These are phyloP conservation scores for Acrobasis consociella DNA, from an alignment of 2,888 invertebrate species.

Conservation along the genomic window DNA sequence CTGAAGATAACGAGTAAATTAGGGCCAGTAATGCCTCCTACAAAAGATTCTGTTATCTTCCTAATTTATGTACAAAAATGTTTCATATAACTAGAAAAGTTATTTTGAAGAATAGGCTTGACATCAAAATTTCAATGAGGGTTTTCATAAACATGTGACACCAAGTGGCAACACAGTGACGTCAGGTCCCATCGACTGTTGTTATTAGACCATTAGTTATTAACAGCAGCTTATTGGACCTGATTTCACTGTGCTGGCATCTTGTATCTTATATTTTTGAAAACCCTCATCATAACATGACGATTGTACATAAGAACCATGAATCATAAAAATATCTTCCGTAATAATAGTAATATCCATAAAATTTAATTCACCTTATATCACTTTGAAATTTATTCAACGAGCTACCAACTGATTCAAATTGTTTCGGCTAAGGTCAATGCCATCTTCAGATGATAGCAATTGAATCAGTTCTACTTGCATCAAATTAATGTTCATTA, in stretches of 20 bases:
- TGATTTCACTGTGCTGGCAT: too few relatives aligned
- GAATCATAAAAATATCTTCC: not conserved
- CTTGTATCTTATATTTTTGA: too few relatives aligned
- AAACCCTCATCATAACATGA: not conserved
- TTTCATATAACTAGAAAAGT: too few relatives aligned
- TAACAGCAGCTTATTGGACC: too few relatives aligned
- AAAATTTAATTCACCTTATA: conserved; percentile 29
- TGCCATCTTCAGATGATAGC: conserved; percentile 74
- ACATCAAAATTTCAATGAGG: too few relatives aligned
- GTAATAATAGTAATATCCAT: conserved; percentile 7
- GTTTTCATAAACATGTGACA: too few relatives aligned
- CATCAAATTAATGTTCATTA: conserved; percentile 78
- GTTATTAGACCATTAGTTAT: too few relatives aligned
- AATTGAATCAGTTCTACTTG: conserved; percentile 82
- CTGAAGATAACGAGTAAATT: conserved; percentile 15
- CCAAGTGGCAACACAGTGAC: too few relatives aligned
- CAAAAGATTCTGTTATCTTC: conserved; percentile 2
- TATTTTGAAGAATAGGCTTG: too few relatives aligned
- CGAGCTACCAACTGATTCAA: conserved; percentile 49
- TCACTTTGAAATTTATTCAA: conserved; percentile 40
- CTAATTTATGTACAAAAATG: not conserved
- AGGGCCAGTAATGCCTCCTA: conserved; percentile 2
- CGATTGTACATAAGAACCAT: not conserved
- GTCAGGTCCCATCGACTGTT: too few relatives aligned
- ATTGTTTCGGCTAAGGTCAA: conserved; percentile 73